Evolutionary conservation across 1,140 invertebrate species (phyloP).

Genomic region (Maniola jurtina): DNA sequence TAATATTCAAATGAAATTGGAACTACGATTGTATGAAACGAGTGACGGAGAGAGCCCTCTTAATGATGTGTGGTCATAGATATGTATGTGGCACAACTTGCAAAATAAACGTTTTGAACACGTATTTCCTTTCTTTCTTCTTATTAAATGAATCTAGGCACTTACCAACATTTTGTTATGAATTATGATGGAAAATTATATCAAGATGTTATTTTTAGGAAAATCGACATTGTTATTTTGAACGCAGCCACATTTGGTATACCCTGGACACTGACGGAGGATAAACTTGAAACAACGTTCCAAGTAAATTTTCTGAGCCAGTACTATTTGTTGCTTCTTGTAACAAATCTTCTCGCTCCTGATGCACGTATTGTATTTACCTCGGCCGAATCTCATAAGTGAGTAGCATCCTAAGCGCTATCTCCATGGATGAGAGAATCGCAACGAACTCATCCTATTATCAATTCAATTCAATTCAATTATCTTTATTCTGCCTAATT

Average conservation of each 20-base stretch:
- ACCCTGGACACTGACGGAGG: slow-evolving; percentile 87
- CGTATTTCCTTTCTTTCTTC: too few relatives aligned
- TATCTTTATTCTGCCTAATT: too few relatives aligned
- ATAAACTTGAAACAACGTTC: slow-evolving; percentile 93
- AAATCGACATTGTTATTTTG: slow-evolving; percentile 91
- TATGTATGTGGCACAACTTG: too few relatives aligned
- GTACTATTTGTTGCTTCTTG: slow-evolving; percentile 89
- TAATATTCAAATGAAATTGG: too few relatives aligned
- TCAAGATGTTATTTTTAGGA: slow-evolving; percentile 72
- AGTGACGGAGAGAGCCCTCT: too few relatives aligned
- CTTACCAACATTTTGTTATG: background rate
- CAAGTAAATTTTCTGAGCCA: slow-evolving; percentile 92
- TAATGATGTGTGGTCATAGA: too few relatives aligned
- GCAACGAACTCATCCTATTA: too few relatives aligned
- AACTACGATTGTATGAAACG: too few relatives aligned
- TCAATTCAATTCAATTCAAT: too few relatives aligned
- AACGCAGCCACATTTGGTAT: slow-evolving; percentile 95
- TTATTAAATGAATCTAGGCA: too few relatives aligned
- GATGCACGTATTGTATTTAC: slow-evolving; percentile 90
- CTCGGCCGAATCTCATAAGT: slow-evolving; percentile 96
- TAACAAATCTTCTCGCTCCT: slow-evolving; percentile 83
- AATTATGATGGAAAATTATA: background rate
- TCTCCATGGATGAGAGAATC: too few relatives aligned
- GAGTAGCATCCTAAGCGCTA: background rate
- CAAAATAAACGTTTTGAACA: too few relatives aligned